Conservation (phyloP, 2,113 vertebrate genomes). For the Murina feae region DNA sequence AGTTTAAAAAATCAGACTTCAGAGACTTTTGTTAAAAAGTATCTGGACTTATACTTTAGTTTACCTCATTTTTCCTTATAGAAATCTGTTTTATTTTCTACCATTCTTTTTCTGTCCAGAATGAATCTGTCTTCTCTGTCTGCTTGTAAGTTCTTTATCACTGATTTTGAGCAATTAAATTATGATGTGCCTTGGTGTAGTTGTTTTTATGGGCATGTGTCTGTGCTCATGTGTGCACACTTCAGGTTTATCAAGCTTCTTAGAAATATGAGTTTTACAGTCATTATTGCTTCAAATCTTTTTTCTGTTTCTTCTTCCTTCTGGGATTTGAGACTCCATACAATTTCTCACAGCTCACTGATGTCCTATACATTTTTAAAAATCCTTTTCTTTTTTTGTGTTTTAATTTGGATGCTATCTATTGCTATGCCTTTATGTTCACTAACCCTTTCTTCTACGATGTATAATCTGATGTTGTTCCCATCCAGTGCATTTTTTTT, state of each 20-base stretch:
- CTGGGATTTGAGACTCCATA: not conserved
- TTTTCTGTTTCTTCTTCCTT: not conserved
- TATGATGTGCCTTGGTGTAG: not conserved
- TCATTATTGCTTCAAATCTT: not conserved
- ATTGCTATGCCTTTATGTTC: not conserved
- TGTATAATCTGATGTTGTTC: not conserved
- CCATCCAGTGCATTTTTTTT: not conserved
- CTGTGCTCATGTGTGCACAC: fast-evolving
- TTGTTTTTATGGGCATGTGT: not conserved
- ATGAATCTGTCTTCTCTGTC: not conserved
- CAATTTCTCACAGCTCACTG: not conserved
- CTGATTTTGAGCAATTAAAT: not conserved
- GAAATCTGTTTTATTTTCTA: not conserved
- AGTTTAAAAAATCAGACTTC: constrained; percentile 21
- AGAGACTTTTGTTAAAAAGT: not conserved
- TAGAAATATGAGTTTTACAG: not conserved
- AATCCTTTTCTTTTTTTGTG: not conserved
- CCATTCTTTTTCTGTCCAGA: not conserved
- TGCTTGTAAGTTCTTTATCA: not conserved
- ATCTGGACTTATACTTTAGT: not conserved
- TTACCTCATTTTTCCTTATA: not conserved
- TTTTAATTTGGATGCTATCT: not conserved
- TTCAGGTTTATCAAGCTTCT: not conserved
- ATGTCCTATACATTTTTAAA: not conserved
- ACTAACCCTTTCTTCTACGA: not conserved